Evolutionary conservation across 2,113 vertebrate genomes (phyloP).

Genomic region (Platichthys flesus): DNA sequence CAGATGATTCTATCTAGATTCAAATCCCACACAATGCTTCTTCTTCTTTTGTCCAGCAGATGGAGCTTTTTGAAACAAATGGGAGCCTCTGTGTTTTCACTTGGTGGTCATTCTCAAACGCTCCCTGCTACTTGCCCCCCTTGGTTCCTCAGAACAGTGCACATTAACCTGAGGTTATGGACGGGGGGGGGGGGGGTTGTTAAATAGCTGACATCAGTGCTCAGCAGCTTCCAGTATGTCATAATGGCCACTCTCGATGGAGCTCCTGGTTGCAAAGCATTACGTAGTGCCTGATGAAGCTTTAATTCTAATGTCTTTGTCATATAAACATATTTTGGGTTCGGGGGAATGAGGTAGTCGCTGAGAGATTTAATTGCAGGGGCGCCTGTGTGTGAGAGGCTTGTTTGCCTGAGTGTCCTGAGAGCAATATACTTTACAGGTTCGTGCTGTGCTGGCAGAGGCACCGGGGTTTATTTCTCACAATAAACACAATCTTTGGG

Average conservation of each 20-base stretch:
- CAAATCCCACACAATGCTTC: slow-evolving; percentile 3
- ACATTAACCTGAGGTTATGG: slow-evolving; percentile 67
- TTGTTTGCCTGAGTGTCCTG: slow-evolving; percentile 37
- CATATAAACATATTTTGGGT: slow-evolving; percentile 73
- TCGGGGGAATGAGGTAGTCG: slow-evolving; percentile 65
- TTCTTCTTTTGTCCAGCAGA: slow-evolving; percentile 71
- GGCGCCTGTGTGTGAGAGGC: slow-evolving; percentile 44
- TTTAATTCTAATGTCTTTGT: slow-evolving; percentile 75
- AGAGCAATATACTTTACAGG: slow-evolving; percentile 40
- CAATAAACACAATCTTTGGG: slow-evolving; percentile 26
- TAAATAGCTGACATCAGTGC: slow-evolving; percentile 77
- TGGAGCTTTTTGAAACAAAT: slow-evolving; percentile 65
- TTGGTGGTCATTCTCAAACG: slow-evolving; percentile 39
- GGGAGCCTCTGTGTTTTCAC: slow-evolving; percentile 19
- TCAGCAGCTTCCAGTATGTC: slow-evolving; percentile 66
- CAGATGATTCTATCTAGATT: background rate
- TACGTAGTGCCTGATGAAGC: slow-evolving; percentile 68
- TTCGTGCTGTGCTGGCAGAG: slow-evolving; percentile 33
- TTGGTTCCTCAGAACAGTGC: slow-evolving; percentile 56
- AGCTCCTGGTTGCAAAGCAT: slow-evolving; percentile 68
- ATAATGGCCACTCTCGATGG: slow-evolving; percentile 70
- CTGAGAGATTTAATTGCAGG: slow-evolving; percentile 64
- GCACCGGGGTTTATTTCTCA: slow-evolving; percentile 29
- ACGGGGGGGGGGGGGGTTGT: slow-evolving; percentile 34
- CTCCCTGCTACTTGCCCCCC: slow-evolving; percentile 33